Evolutionary conservation across 2,113 vertebrate genomes (phyloP).

Genomic region (Geococcyx californianus): DNA sequence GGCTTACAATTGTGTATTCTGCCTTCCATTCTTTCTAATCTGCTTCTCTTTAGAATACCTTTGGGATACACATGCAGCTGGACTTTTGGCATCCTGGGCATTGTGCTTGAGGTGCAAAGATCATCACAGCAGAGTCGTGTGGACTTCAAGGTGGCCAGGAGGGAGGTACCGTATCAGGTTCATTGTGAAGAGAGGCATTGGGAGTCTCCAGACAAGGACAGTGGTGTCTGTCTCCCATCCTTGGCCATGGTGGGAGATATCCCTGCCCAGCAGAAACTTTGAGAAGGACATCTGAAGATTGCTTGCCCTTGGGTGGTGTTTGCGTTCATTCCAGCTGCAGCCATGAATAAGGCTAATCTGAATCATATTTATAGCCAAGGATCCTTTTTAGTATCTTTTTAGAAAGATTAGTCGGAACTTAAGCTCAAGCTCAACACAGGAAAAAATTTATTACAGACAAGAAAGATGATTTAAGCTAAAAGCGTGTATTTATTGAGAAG

Average conservation of each 20-base stretch:
- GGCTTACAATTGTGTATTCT: not conserved
- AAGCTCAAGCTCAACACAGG: not conserved
- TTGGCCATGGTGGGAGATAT: not conserved
- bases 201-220: not conserved
- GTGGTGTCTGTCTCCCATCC: rapidly evolving
- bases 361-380: not conserved
- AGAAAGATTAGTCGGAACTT: not conserved
- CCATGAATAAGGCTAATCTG: not conserved
- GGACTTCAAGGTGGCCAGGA: not conserved
- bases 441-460: not conserved
- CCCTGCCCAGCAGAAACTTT: not conserved
- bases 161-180: rapidly evolving
- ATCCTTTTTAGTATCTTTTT: not conserved
- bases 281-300: not conserved
- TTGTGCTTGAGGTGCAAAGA: not conserved
- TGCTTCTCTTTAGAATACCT: not conserved
- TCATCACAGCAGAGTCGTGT: not conserved
- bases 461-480: not conserved
- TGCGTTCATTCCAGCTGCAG: not conserved
- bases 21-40: not conserved
- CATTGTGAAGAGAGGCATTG: not conserved
- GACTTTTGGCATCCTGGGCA: not conserved
- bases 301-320: not conserved
- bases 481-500: not conserved
- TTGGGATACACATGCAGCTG: not conserved